Evolutionary conservation across 2,797 vertebrate genomes (phyloP).

Genomic region (Taenioides sp.): DNA sequence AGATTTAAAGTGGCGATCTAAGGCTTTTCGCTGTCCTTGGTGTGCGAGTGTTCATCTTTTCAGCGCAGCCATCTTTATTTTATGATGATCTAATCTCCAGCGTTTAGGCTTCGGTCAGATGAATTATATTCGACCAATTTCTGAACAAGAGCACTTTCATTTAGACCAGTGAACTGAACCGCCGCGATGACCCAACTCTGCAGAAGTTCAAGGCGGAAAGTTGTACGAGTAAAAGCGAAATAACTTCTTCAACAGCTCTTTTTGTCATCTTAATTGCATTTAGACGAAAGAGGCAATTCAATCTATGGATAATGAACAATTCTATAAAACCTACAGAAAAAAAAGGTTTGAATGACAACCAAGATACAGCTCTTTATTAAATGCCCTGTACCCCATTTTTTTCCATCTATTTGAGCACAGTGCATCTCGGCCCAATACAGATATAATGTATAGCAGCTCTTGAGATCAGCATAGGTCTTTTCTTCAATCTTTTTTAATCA

Average conservation of each 20-base stretch:
- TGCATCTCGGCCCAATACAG: too few species aligned
- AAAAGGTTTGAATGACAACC: background rate
- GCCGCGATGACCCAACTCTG: constrained; percentile 35
- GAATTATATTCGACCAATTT: constrained; percentile 60
- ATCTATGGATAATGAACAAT: background rate
- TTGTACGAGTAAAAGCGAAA: constrained; percentile 29
- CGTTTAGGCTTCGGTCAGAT: constrained; percentile 55
- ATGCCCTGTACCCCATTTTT: too few species aligned
- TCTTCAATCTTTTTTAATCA: too few species aligned
- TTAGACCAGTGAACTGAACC: constrained; percentile 40
- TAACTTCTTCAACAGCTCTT: constrained; percentile 22
- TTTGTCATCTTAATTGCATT: constrained; percentile 20
- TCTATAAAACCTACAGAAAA: background rate
- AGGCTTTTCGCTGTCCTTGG: constrained; percentile 42
- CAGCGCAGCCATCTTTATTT: constrained; percentile 35
- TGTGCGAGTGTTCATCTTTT: constrained; percentile 42
- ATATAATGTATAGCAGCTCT: too few species aligned
- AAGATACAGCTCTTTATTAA: background rate
- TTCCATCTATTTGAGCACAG: too few species aligned
- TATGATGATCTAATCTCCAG: constrained; percentile 49
- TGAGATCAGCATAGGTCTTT: too few species aligned
- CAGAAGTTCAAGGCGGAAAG: constrained; percentile 35
- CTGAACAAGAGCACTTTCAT: constrained; percentile 58
- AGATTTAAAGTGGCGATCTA: constrained; percentile 51
- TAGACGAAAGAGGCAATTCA: background rate